Evolutionary conservation across 2,797 vertebrate species (phyloP), one percentile per base, ranked within the genome.

Genomic region (Pseudocheirus occidentalis): DNA sequence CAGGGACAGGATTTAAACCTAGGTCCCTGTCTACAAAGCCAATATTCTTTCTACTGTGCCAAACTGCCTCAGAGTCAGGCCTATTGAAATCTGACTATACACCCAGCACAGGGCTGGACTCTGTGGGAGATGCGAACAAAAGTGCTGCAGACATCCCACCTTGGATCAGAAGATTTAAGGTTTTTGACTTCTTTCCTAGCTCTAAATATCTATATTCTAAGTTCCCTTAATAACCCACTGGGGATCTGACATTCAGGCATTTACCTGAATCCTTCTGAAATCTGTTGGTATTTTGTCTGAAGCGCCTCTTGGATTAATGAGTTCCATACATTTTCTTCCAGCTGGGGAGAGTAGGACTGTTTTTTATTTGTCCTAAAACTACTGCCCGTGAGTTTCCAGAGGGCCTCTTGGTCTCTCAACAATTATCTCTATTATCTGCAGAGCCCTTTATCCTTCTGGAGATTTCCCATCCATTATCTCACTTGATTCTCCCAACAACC

Each of bases 391-490:
- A 87, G 40, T 87, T 87, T 50, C 73, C 46, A 50, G 4, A 50
- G 73, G 40, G 73, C 73, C 40, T 50, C 40, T 87, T 5, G 9
- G 73, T 87, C 40, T 87, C 73, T 87, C 21, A 46, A 87, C 73
- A 27, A 87, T 87, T 21, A 87, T 87, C 73, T 87, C 40, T 87
- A 50, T 87, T 87, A 87, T 87, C 73, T 87, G 73, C 73, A 87
- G 0, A 87, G 40, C 21, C 24, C 73, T 50, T 87, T 81, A 46
- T 81, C 18, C 66, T 46, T 46, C 27, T 50, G 24, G 73, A 87
- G 73, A 87, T 87, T 87, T 87, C 73, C 73, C 40, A 87, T 87
- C 73, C 73, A 87, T 87, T 87, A 50, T 87, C 73, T 87, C 40
- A 28, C 27, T 46, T 87, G 24, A 87, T 87, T 24, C 21, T 12